Evolutionary conservation across 30 jellyfish, hydroid and myxozoan species (phyloP), one percentile per base, ranked within the genome.

Genomic region (Aurelia sp.): DNA sequence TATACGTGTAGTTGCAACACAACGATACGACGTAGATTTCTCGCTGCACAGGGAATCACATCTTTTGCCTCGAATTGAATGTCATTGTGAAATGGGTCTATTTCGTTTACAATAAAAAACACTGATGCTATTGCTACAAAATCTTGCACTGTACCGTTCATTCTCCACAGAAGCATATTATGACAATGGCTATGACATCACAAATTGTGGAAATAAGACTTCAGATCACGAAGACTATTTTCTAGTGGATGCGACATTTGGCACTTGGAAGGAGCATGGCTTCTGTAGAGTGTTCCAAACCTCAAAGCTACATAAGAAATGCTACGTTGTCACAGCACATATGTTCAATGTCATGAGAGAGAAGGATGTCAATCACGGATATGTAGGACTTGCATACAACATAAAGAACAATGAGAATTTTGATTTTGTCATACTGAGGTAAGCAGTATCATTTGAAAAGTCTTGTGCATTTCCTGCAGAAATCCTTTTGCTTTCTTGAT

Each of bases 301-400:
- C 17, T 19, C 48, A 48, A 18, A 22, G 66, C 18, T 76, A 22
- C 83, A 81, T 51, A 72, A 40, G 18, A 22, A 35, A 71, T 63
- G 77, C 53, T 89, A 89, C 53, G 83, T 33, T 2, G 91, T 89
- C 73, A 65, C 97, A 6, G 89, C 90, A 7, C 67, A 72, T 20
- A 50, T 89, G 74, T 89, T 72, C 75, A 89, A 89, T 38, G 82
- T 70, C 41, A 41, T 55, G 51, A 93, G 94, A 61, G 67, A 58
- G 16, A 86, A 81, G 20, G 92, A 93, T 13, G 78, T 74, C 57
- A 74, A 75, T 63, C 82, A 81, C 63, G 97, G 97, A 44, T 89
- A 58, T 44, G 86, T 83, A 58, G 97, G 97, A 40, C 67, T 89
- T 27, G 97, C 97, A 16, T 89, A 60, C 66, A 89, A 89, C 79